Evolutionary conservation across 2,888 invertebrate genomes (phyloP), one percentile per base, ranked within the genome.

Genomic region (Apotomis capreana): DNA sequence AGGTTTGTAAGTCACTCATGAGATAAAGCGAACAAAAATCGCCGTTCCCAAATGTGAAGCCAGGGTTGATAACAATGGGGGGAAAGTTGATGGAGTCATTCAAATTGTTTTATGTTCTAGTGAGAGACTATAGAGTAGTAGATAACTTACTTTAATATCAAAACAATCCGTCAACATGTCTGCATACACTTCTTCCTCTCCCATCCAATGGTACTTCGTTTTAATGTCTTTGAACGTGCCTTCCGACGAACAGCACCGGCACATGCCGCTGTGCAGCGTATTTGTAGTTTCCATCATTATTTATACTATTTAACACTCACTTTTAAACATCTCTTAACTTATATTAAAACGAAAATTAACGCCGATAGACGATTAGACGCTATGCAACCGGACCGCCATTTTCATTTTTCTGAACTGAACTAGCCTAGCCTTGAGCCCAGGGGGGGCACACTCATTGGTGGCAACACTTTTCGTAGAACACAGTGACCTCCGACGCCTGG

Each of bases 111-210:
- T 10, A 49, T 49, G 3, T 9, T 9, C 9, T 49, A 49, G 8
- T 49, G 49, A 49, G 44, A 6, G 49, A 49, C 10, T 44, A n/a
- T 5, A 40, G 37, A 55, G 26, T 12, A 67, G 13, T 62, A 49
- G n/a, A 69, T 51, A 76, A 86, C 90, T 88, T 80, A 93, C 92
- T 69, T 81, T 81, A 75, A 93, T 83, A 82, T 91, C 87, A 79
- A 92, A 91, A 83, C 92, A 92, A 79, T 91, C 90, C 61, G 82
- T 84, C 75, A 93, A 79, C 91, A 93, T 92, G 75, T 92, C 89
- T 15, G 86, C 84, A 74, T 93, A 93, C 5, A 92, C 79, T 76
- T 93, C 92, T 76, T 89, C 88, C 37, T 88, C 89, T 68, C 91
- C 92, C 90, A 92, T 91, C 92, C 92, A 93, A 70, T 84, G 84